Percentiles rank a stretch among this genome's conserved stretches.
These are phyloP conservation scores for Montipora foliosa DNA, from an alignment of 64 coral and sea anemone genomes.

Conservation along the genomic window DNA sequence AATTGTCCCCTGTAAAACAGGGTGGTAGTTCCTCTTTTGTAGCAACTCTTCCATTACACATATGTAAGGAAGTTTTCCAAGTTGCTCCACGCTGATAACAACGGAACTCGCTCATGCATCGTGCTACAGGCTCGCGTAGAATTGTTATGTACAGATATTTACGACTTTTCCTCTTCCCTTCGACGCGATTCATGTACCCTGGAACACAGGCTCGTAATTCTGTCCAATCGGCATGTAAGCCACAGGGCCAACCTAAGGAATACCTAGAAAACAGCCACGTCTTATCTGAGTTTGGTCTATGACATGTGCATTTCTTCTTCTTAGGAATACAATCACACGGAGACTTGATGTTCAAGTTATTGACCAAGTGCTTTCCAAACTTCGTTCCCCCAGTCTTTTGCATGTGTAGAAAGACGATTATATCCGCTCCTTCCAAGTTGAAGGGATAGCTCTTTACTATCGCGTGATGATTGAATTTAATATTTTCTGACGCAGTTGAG, in stretches of 20 bases:
- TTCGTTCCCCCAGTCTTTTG: slow-evolving; percentile 96
- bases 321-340: slow-evolving; percentile 70
- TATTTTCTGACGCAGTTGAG: neutral
- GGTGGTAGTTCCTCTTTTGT: slow-evolving; percentile 78
- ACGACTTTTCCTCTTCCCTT: slow-evolving; percentile 46
- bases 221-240: slow-evolving; percentile 96
- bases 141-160: slow-evolving; percentile 91
- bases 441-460: slow-evolving; percentile 39
- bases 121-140: slow-evolving; percentile 81
- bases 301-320: slow-evolving; percentile 62
- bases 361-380: slow-evolving; percentile 90
- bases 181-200: slow-evolving; percentile 47
- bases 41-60: slow-evolving; percentile 77
- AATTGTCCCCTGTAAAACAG: slow-evolving; percentile 84
- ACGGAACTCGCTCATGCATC: slow-evolving; percentile 94
- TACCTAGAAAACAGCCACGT: slow-evolving; percentile 90
- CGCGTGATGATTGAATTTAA: neutral
- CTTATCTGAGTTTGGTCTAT: slow-evolving; percentile 78
- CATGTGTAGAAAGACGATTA: slow-evolving; percentile 96
- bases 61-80: slow-evolving; percentile 83
- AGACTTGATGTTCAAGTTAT: slow-evolving; percentile 68
- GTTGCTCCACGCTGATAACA: slow-evolving; percentile 86
- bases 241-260: slow-evolving; percentile 96
- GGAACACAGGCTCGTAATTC: slow-evolving; percentile 87
- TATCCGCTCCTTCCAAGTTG: slow-evolving; percentile 56